Conservation (phyloP, 1,140 invertebrate species). For the Whitmania pigra region DNA sequence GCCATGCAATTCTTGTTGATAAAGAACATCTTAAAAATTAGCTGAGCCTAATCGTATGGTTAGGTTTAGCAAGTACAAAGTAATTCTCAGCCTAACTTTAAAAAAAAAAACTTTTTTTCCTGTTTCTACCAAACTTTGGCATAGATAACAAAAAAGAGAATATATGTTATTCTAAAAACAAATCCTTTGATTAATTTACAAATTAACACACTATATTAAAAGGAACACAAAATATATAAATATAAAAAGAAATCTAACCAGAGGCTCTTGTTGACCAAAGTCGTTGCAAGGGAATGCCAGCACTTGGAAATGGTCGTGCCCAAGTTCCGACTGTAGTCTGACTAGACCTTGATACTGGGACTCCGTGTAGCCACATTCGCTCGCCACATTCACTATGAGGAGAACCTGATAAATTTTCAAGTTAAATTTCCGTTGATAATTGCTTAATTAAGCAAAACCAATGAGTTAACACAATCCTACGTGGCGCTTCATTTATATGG, state of each 20-base stretch:
- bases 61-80: no score
- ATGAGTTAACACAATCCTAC: not conserved
- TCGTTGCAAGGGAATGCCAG: slow-evolving; percentile 83
- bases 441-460: slow-evolving; percentile 1
- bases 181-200: not conserved
- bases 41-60: no score
- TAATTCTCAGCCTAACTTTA: not conserved
- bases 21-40: no score
- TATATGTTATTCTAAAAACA: not conserved
- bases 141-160: slow-evolving; percentile 48
- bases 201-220: not conserved
- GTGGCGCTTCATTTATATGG: no score
- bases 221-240: not conserved
- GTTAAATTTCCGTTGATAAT: not conserved
- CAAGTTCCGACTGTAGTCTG: slow-evolving; percentile 53
- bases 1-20: no score
- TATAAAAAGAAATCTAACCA: slow-evolving; percentile 27
- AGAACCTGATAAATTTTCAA: slow-evolving; percentile 43
- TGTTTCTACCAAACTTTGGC: not conserved
- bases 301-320: slow-evolving; percentile 54
- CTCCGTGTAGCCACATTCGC: slow-evolving; percentile 66
- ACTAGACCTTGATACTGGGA: slow-evolving; percentile 65
- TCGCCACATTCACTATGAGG: slow-evolving; percentile 73
- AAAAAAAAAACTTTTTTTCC: no score
- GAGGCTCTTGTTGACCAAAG: slow-evolving; percentile 56